Conservation (phyloP, 2,113 vertebrate genomes). For the Percina caprodes region DNA sequence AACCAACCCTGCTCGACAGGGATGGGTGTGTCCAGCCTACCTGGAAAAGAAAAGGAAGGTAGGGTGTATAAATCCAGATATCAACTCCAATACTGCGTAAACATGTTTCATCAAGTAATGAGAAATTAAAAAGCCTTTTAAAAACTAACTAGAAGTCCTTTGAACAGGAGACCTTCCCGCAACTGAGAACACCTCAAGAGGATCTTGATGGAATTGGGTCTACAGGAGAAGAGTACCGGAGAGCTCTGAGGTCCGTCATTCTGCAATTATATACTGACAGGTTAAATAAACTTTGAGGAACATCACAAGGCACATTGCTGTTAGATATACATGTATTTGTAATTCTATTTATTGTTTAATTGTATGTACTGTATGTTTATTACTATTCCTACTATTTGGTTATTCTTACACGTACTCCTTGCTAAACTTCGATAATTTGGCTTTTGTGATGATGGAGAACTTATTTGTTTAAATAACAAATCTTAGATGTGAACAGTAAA, state of each 20-base stretch:
- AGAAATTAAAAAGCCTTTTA: neutral
- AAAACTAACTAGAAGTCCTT: neutral
- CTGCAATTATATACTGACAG: neutral
- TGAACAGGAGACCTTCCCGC: conserved; percentile 71
- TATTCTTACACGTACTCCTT: neutral
- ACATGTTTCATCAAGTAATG: neutral
- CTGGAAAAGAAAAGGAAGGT: conserved; percentile 96
- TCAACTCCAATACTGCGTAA: neutral
- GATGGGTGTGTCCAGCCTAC: conserved; percentile 97
- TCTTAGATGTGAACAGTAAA: neutral
- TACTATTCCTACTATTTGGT: neutral
- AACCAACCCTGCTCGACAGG: conserved; percentile 91
- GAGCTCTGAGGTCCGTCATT: conserved; percentile 68
- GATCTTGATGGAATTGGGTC: conserved; percentile 77
- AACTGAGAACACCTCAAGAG: conserved; percentile 63
- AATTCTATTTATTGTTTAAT: neutral
- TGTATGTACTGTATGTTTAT: neutral
- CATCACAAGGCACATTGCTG: neutral
- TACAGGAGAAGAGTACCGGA: conserved; percentile 79
- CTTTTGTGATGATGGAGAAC: neutral
- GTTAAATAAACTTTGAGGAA: neutral
- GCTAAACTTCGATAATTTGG: neutral
- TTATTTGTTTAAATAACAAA: neutral
- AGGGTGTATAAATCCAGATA: conserved; percentile 2
- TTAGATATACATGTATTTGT: neutral